Evolutionary conservation across 2,797 vertebrate genomes (phyloP).

Genomic region (Cyprinodon diabolis): DNA sequence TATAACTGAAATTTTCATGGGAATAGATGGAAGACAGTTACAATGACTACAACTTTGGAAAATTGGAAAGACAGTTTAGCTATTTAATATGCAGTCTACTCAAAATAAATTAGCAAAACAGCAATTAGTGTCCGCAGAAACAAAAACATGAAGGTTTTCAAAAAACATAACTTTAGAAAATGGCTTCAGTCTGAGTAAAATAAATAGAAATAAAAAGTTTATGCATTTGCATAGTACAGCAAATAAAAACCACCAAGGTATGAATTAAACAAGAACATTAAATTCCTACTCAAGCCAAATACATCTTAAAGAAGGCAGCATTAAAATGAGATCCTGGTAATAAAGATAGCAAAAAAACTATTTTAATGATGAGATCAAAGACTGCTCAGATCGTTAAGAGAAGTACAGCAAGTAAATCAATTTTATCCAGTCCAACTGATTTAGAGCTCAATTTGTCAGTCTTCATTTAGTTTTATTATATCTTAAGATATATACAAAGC

Average conservation of each 20-base stretch:
- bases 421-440: background rate
- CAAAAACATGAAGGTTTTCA: background rate
- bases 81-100: background rate
- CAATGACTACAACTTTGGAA: background rate
- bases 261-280: no score
- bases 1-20: background rate
- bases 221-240: background rate
- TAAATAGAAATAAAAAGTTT: background rate
- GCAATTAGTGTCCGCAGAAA: background rate
- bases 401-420: background rate
- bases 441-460: background rate
- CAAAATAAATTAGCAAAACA: background rate
- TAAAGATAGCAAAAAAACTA: no score
- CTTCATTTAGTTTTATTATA: background rate
- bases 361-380: no score
- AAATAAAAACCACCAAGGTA: no score
- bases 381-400: no score
- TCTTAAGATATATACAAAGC: background rate
- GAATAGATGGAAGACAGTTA: background rate
- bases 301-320: no score
- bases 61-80: background rate
- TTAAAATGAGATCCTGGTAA: no score
- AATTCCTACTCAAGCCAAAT: no score
- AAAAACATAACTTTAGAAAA: background rate
- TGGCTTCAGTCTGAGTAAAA: background rate